A percentile compares a stretch with the other conserved stretches of the same genome.
These are phyloP conservation scores for Tenualosa thibaudeaui DNA, from an alignment of 2,797 vertebrate genomes.

Conservation along the genomic window DNA sequence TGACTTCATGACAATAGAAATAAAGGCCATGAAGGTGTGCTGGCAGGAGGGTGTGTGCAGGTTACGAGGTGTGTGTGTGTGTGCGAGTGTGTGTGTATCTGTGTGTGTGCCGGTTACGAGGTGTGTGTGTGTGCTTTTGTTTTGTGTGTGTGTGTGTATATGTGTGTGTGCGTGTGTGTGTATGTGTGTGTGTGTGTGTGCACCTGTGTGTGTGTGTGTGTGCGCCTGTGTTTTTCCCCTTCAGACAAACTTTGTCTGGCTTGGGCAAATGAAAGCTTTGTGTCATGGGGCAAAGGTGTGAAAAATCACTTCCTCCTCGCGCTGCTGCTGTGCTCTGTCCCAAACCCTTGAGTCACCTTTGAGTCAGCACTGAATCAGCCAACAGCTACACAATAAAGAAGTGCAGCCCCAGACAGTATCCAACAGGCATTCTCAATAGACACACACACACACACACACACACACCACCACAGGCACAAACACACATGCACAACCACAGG, in stretches of 20 bases:
- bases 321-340: not conserved
- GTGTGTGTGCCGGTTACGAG: not conserved
- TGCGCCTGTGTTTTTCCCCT: not conserved
- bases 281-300: constrained; percentile 1
- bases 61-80: not conserved
- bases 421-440: not conserved
- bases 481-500: not conserved
- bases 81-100: not conserved
- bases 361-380: constrained; percentile 10
- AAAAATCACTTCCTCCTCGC: not conserved
- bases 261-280: not conserved
- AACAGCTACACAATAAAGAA: not conserved
- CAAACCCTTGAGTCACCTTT: not conserved
- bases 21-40: not conserved
- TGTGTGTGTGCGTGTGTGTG: not conserved
- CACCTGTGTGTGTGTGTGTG: not conserved
- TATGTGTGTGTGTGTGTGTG: not conserved
- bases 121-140: not conserved
- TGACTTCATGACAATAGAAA: constrained; percentile 7
- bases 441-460: constrained; percentile 38
- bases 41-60: not conserved
- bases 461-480: not conserved
- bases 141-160: not conserved
- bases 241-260: not conserved
- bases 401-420: not conserved